Conservation (phyloP, 1,140 invertebrate genomes). For the Lordiphosa clarofinis region DNA sequence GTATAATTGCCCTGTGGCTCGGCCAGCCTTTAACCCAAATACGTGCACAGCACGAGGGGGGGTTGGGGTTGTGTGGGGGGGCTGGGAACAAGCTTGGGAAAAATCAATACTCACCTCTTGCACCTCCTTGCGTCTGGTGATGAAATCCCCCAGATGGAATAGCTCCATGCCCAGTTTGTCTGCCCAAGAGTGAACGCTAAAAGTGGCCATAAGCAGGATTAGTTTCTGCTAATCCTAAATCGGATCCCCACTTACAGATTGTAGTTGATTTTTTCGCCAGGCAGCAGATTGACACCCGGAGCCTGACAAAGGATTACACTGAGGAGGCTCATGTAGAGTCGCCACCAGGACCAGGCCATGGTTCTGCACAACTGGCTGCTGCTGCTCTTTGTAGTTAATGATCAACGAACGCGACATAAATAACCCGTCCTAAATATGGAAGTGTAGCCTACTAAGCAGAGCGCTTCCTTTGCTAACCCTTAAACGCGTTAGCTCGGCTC, state of each 20-base stretch:
- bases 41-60: conserved; percentile 5
- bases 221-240: background rate
- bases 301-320: conserved; percentile 47
- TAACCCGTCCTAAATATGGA: conserved; percentile 20
- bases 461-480: conserved; percentile 7
- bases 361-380: conserved; percentile 5
- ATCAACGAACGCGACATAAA: conserved; percentile 54
- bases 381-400: conserved; percentile 27
- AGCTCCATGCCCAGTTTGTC: conserved; percentile 86
- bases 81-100: conserved; percentile 40
- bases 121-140: conserved; percentile 86
- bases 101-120: conserved; percentile 82
- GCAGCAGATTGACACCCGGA: conserved; percentile 44
- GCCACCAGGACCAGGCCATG: conserved; percentile 49
- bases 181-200: conserved; percentile 86
- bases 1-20: conserved; percentile 51
- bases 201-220: background rate
- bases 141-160: conserved; percentile 86
- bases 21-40: conserved; percentile 69
- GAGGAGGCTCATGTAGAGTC: conserved; percentile 56
- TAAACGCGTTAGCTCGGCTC: conserved; percentile 43
- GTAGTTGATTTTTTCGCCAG: conserved; percentile 75
- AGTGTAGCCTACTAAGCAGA: conserved; percentile 37
- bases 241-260: conserved; percentile 61
- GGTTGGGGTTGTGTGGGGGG: too few species aligned